Percentiles rank a stretch among this genome's conserved stretches.
These are phyloP conservation scores for Moxostoma hubbsi DNA, from an alignment of 2,797 vertebrate species.

Conservation along the genomic window DNA sequence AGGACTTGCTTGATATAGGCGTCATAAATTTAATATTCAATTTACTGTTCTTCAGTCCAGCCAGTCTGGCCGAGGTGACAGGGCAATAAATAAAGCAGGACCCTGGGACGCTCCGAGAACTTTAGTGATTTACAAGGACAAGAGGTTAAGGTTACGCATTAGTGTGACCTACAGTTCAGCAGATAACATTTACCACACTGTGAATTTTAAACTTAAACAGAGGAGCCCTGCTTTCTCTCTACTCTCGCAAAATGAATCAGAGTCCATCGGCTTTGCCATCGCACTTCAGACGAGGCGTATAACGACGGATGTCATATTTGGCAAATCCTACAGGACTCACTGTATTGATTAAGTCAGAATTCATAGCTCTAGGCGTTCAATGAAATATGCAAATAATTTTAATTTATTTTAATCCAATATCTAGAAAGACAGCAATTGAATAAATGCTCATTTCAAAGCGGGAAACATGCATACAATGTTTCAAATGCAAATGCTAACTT, in stretches of 20 bases:
- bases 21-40: constrained; percentile 84
- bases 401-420: constrained; percentile 74
- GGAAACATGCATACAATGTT: constrained; percentile 70
- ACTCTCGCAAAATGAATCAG: constrained; percentile 13
- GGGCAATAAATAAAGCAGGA: constrained; percentile 80
- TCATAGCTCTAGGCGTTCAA: constrained; percentile 72
- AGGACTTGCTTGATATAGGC: constrained; percentile 70
- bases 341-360: constrained; percentile 64
- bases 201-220: constrained; percentile 66
- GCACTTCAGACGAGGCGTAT: constrained; percentile 70
- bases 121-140: constrained; percentile 76
- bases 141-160: constrained; percentile 79
- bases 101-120: constrained; percentile 60
- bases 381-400: constrained; percentile 82
- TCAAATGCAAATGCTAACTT: constrained; percentile 67
- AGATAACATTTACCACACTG: constrained; percentile 78
- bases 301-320: constrained; percentile 73
- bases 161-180: constrained; percentile 75
- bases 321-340: constrained; percentile 73
- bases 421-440: constrained; percentile 67
- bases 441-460: constrained; percentile 70
- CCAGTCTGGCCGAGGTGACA: constrained; percentile 81
- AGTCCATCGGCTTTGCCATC: constrained; percentile 41
- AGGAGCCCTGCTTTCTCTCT: constrained; percentile 11
- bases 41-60: constrained; percentile 80